Conservation (phyloP, 2,888 invertebrate genomes). For the Biston stratarius region DNA sequence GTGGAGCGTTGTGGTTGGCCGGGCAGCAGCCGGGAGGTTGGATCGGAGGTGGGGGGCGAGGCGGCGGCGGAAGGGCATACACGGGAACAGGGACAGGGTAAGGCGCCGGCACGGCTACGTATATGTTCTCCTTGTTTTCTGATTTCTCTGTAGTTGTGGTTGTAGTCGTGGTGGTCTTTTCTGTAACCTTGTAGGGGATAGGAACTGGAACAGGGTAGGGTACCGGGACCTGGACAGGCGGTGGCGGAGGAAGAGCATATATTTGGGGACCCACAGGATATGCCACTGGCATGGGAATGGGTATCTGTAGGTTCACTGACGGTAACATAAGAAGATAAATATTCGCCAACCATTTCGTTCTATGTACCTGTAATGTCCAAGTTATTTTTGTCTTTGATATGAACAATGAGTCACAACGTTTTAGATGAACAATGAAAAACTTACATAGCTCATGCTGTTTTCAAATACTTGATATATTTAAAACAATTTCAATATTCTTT, state of each 20-base stretch:
- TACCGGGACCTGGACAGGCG: conserved; percentile 25
- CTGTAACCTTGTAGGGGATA: conserved; percentile 18
- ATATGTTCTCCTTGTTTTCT: conserved; percentile 4
- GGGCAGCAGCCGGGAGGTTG: conserved; percentile 4
- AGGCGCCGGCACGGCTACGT: conserved; percentile 24
- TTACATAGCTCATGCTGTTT: conserved; percentile 5
- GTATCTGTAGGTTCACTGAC: conserved; percentile 12
- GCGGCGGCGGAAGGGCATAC: conserved; percentile 8
- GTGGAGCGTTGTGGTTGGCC: neutral
- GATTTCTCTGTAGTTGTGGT: conserved; percentile 14
- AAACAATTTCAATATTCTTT: neutral
- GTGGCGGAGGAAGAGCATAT: conserved; percentile 26
- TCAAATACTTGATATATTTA: neutral
- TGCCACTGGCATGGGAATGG: conserved; percentile 5
- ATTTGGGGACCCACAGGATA: conserved; percentile 22
- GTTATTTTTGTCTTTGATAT: neutral
- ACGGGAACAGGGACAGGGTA: conserved; percentile 27
- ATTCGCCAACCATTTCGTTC: conserved; percentile 7
- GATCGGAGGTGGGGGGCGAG: neutral
- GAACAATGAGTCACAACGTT: neutral
- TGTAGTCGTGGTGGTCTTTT: conserved; percentile 8
- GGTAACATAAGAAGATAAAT: conserved; percentile 21
- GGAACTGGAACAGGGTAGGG: conserved; percentile 15
- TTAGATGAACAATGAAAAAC: neutral
- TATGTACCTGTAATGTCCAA: conserved; percentile 10